Base-by-base conservation (phyloP, 2,113 vertebrate genomes). In the Raphicerus campestris region DNA sequence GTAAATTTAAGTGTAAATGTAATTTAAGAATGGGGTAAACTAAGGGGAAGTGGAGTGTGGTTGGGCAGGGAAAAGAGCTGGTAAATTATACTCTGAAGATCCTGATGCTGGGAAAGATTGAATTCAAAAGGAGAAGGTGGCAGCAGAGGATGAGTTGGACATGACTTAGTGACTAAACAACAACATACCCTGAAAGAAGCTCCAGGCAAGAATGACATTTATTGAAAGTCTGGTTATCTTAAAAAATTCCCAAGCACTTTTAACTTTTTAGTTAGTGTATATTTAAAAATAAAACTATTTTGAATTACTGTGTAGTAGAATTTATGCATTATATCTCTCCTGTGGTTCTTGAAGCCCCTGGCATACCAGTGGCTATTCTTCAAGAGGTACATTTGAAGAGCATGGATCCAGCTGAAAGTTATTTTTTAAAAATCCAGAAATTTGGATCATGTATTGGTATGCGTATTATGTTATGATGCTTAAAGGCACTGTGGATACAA, bases 201-300 rank as follows among this genome's bases (percentile, higher is more conserved):
- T 89, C 26, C 10, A 77, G 42, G 73, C 49, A 51, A 58, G 61
- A 94, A 66, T 32, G 73, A 91, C 93, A 85, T 85, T 90, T 84
- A 47, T 84, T 93, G 55, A 47, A 93, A 90, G 49, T 45, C 70
- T 83, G 20, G 9, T 70, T 84, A 88, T 75, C 19, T 83, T 91
- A 39, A 58, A 90, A 80, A 83, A 55, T 58, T 87, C 30, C 60
- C 51, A 80, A 60, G 47, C 24, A 86, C 61, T 55, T 66, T 89
- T 78, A 51, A n/a, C 55, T 77, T 81, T 96, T 94, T 51, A 35
- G 14, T 94, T 51, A 35, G 14, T 58, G 35, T 75, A n/a, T 70
- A 58, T 89, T 92, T 86, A 58, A 95, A 89, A 89, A 39, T 26
- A 78, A 96, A 88, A 58, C 58, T 83, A 35, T 83, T 93, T 87